Conservation (phyloP, 2,113 vertebrate species). For the Oryzias celebensis region DNA sequence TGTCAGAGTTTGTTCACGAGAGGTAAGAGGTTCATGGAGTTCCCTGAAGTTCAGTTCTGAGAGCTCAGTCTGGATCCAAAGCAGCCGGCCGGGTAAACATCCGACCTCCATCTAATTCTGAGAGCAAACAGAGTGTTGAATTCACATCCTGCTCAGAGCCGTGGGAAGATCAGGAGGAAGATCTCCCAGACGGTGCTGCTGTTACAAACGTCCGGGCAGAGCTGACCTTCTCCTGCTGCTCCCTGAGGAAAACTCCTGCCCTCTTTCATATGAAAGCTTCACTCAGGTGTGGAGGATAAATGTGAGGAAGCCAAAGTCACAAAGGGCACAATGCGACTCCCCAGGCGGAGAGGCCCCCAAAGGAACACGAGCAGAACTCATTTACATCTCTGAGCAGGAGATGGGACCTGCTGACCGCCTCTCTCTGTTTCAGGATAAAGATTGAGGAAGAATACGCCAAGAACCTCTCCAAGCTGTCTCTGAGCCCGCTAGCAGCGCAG, state of each 20-base stretch:
- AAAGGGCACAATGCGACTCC: constrained; percentile 6
- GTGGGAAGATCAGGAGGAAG: constrained; percentile 28
- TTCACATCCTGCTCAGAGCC: constrained; percentile 2
- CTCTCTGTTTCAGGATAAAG: constrained; percentile 86
- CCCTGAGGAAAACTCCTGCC: constrained; percentile 3
- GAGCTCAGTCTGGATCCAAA: background rate
- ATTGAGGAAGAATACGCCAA: constrained; percentile 99
- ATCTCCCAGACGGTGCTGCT: background rate
- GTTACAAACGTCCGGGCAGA: background rate
- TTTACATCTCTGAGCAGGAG: constrained; percentile 1
- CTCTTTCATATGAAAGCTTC: constrained; percentile 39
- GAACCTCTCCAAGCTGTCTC: constrained; percentile 95
- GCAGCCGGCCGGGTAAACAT: background rate
- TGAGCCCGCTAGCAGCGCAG: constrained; percentile 91
- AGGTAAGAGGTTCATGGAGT: constrained; percentile 76
- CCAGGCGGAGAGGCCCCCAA: background rate
- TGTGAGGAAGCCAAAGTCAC: constrained; percentile 26
- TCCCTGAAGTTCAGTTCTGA: background rate
- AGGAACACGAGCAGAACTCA: constrained; percentile 6
- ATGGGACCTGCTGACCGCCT: background rate
- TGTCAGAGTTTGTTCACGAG: constrained; percentile 95
- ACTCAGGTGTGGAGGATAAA: constrained; percentile 39
- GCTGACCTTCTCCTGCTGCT: constrained; percentile 32
- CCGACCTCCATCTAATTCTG: constrained; percentile 17
- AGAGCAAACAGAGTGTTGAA: background rate